These are phyloP conservation scores for Cyclargus thomasi DNA, from an alignment of 1,140 invertebrate species.

Conservation along the genomic window DNA sequence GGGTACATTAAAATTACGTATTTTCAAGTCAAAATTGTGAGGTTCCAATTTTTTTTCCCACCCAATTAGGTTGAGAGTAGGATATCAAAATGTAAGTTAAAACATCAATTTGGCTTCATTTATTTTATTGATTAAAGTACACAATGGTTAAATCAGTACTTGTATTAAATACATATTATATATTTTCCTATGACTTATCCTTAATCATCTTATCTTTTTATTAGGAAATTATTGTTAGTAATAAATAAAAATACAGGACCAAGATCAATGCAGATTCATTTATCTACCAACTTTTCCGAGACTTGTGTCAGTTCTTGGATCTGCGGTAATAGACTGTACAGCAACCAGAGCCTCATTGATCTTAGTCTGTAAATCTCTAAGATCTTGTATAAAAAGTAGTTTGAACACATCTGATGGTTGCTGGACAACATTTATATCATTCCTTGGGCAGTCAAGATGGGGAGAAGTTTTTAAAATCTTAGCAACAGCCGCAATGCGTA, in stretches of 20 bases:
- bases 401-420: conserved; percentile 84
- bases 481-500: conserved; percentile 79
- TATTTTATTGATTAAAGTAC: no score
- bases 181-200: neutral
- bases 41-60: no score
- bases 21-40: no score
- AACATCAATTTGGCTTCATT: no score
- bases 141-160: no score
- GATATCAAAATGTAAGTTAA: no score
- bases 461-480: conserved; percentile 85
- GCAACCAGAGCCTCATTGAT: conserved; percentile 96
- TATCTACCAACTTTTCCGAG: conserved; percentile 92
- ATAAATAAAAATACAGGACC: neutral
- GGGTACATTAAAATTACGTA: no score
- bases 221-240: neutral
- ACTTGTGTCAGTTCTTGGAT: conserved; percentile 97
- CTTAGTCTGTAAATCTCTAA: conserved; percentile 92
- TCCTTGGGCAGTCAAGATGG: conserved; percentile 85
- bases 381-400: conserved; percentile 92
- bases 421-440: conserved; percentile 79
- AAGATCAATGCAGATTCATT: conserved; percentile 19
- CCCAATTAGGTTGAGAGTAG: no score
- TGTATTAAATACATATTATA: no score
- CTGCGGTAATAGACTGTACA: conserved; percentile 94
- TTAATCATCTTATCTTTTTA: neutral